These are phyloP conservation scores for Sarcophaga caerulescens DNA, from an alignment of 2,888 invertebrate species.

Conservation along the genomic window DNA sequence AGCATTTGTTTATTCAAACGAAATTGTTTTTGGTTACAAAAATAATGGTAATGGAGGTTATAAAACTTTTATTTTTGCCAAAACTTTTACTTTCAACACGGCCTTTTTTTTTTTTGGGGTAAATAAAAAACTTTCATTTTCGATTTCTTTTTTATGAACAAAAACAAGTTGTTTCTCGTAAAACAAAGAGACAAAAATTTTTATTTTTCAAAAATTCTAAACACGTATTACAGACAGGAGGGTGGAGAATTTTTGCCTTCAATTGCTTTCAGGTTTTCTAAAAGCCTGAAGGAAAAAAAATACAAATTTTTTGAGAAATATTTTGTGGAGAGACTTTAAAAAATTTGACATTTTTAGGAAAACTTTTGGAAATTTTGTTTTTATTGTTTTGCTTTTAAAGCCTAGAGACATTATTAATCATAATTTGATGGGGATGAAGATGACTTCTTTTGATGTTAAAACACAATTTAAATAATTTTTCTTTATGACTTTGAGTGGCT, in stretches of 20 bases:
- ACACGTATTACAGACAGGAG: conserved; percentile 23
- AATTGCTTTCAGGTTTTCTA: not conserved
- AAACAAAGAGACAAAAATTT: not conserved
- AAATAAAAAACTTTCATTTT: not conserved
- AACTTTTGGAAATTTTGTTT: too few relatives aligned
- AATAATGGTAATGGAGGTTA: not conserved
- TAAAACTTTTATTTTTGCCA: not conserved
- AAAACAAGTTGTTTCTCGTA: not conserved
- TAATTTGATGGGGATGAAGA: too few relatives aligned
- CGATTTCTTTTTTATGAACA: not conserved
- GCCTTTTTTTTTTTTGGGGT: not conserved
- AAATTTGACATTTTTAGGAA: too few relatives aligned
- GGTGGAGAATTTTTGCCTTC: not conserved
- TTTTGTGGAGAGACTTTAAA: too few relatives aligned
- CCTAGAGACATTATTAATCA: not conserved
- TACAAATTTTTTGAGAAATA: too few relatives aligned
- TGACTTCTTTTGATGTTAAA: too few relatives aligned
- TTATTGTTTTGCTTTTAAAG: not conserved
- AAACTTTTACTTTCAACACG: not conserved
- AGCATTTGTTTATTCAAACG: not conserved
- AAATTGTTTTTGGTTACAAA: not conserved
- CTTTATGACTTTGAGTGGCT: not conserved
- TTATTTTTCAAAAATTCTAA: conserved; percentile 17
- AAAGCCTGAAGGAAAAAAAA: not conserved
- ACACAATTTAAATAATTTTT: too few relatives aligned